Evolutionary conservation across 2,113 vertebrate genomes (phyloP).

Genomic region (Gobiocypris rarus): DNA sequence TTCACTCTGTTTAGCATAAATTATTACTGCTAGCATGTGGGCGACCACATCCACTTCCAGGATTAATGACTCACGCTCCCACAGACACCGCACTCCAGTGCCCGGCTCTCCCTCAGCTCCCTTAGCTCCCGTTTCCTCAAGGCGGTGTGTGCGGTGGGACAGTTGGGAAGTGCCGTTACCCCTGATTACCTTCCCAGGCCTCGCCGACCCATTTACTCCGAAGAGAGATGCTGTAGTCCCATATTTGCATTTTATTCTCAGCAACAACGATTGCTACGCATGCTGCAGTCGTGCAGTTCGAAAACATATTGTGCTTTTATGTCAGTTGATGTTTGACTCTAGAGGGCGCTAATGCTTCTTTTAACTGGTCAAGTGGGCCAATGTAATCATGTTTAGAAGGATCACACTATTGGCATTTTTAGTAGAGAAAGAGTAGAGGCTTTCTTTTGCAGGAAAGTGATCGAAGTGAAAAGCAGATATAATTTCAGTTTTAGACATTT

Average conservation of each 20-base stretch:
- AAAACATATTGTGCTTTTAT: background rate
- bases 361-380: background rate
- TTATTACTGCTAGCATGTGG: slow-evolving; percentile 25
- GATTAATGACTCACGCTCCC: slow-evolving; percentile 24
- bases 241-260: background rate
- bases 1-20: slow-evolving; percentile 39
- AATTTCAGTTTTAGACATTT: background rate
- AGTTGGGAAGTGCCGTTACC: background rate
- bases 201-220: background rate
- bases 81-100: slow-evolving; percentile 8
- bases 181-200: slow-evolving; percentile 28
- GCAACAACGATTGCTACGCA: background rate
- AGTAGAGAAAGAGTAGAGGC: too few species aligned
- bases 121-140: background rate
- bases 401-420: background rate
- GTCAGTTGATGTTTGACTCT: background rate
- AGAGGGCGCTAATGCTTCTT: background rate
- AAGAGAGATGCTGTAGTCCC: background rate
- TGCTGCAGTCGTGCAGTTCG: background rate
- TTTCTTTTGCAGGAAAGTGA: background rate
- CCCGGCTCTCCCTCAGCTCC: slow-evolving; percentile 17
- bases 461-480: background rate
- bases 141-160: background rate
- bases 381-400: background rate
- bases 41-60: slow-evolving; percentile 19